Percentiles rank a stretch among this genome's conserved stretches.
Conservation (phyloP, 2,888 invertebrate genomes). For the Stenolophus ochropezus region DNA sequence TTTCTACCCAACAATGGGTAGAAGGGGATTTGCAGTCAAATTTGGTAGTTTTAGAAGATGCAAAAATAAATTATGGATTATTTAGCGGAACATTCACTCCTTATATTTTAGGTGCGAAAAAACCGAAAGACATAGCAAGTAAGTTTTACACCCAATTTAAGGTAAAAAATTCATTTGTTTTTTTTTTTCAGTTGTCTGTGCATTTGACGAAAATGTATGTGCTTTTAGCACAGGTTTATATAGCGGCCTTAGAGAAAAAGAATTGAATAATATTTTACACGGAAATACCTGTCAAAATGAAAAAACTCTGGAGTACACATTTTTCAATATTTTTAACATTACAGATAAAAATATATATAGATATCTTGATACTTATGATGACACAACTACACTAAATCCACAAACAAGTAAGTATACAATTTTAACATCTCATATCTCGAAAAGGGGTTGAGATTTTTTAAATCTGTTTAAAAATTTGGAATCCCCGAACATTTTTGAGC, state of each 20-base stretch:
- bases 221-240: background rate
- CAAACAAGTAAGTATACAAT: no score
- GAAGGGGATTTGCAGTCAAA: background rate
- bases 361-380: no score
- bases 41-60: background rate
- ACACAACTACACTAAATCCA: no score
- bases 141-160: background rate
- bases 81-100: conserved; percentile 67
- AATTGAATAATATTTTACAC: background rate
- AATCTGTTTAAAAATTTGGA: no score
- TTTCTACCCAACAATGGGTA: conserved; percentile 70
- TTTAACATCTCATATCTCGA: no score
- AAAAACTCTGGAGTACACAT: no score
- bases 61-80: conserved; percentile 65
- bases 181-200: conserved; percentile 58
- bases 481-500: no score
- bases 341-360: no score
- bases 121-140: background rate
- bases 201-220: conserved; percentile 37
- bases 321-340: no score
- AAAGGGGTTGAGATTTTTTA: no score
- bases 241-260: background rate
- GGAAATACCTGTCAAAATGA: background rate
- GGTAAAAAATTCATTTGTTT: conserved; percentile 50
- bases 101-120: background rate